Base-by-base conservation (phyloP, 2,797 vertebrate species). In the Brachyrhaphis roseni region DNA sequence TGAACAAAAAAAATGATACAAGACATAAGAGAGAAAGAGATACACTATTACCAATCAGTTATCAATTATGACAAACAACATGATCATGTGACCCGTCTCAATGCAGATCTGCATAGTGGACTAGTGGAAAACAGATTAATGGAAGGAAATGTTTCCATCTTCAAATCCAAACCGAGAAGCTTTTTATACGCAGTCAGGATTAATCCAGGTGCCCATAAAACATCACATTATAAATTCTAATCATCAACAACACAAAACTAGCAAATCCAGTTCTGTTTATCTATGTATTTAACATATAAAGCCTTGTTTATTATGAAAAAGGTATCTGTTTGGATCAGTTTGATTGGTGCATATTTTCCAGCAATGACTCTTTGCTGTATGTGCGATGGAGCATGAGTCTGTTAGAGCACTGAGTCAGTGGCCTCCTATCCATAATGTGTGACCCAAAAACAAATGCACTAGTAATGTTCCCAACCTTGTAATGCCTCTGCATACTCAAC, bases 1-100 rank as follows among this genome's bases (percentile, higher is more conserved):
- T 68, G 46, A 81, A 78, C 2, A 45, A 62, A 82, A 75, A 76
- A 76, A 72, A n/a, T 49, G 16, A 66, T 26, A 64, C 11, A 51
- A 75, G 78, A 85, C 55, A 28, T 26, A 49, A 86, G 77, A 90
- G 71, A 84, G 49, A 82, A n/a, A 90, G 66, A 85, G 46, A 82
- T 75, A 75, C 10, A 66, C 70, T 81, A 90, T 81, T 88, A 86
- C 84, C 43, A 82, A 85, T 74, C 62, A 12, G 41, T 11, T 10
- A 28, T 41, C 23, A 31, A 46, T 20, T 7, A 66, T 26, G 57
- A 66, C 28, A 26, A 70, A 70, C 23, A 70, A 70, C 2, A 20
- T n/a, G 11, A 70, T 13, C 64, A 66, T 64, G 3, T 36, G 12
- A n/a, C 43, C 46, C 15, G 8, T 36, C 34, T 39, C 66, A n/a